These are phyloP conservation scores for Operophtera brumata DNA, from an alignment of 2,888 invertebrate species.

Conservation along the genomic window DNA sequence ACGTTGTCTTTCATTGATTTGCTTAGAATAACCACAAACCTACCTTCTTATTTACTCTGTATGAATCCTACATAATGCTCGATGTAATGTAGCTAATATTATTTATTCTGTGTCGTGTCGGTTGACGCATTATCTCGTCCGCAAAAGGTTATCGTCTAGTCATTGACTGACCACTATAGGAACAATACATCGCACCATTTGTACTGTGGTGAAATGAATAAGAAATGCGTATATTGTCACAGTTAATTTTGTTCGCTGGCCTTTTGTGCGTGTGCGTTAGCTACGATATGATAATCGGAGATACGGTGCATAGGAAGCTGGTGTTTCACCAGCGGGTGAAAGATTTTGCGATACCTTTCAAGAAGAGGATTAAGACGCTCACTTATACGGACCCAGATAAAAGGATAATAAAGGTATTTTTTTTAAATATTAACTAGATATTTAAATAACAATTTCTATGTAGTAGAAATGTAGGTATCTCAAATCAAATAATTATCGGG, in stretches of 20 bases:
- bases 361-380: constrained; percentile 66
- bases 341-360: constrained; percentile 74
- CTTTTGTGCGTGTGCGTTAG: constrained; percentile 51
- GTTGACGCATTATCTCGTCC: constrained; percentile 28
- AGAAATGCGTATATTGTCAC: constrained; percentile 60
- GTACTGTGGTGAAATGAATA: constrained; percentile 44
- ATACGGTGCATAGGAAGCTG: constrained; percentile 74
- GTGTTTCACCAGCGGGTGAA: constrained; percentile 74
- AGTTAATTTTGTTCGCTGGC: constrained; percentile 48
- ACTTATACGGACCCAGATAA: constrained; percentile 67
- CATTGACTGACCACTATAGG: constrained; percentile 31
- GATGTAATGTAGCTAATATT: background rate
- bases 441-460: too few relatives aligned
- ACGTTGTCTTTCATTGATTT: too few relatives aligned
- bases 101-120: background rate
- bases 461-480: too few relatives aligned
- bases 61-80: too few relatives aligned
- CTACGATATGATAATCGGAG: constrained; percentile 72
- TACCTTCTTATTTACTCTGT: too few relatives aligned
- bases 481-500: background rate
- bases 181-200: constrained; percentile 32
- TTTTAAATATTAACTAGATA: background rate
- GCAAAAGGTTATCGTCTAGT: constrained; percentile 53
- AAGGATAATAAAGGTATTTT: constrained; percentile 63
- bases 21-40: too few relatives aligned